Evolutionary conservation across 2,888 invertebrate genomes (phyloP).

Genomic region (Chrysolina haemoptera): DNA sequence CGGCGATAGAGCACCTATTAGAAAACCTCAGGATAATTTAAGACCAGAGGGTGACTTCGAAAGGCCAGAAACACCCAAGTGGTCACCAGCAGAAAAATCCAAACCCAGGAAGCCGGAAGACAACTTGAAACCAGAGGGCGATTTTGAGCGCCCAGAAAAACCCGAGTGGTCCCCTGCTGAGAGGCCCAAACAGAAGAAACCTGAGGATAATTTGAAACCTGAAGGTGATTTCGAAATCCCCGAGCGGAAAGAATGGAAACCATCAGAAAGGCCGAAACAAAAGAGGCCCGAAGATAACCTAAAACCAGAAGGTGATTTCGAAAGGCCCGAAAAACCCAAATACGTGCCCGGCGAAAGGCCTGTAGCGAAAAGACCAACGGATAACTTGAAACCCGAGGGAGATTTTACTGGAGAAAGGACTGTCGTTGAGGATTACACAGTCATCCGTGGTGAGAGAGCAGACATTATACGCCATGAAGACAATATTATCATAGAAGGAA

Average conservation of each 20-base stretch:
- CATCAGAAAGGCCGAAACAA: constrained; percentile 65
- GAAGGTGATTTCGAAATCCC: constrained; percentile 70
- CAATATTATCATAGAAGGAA: constrained; percentile 78
- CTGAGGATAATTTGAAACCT: constrained; percentile 71
- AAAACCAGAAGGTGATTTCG: constrained; percentile 65
- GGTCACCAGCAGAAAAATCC: constrained; percentile 64
- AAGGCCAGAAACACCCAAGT: constrained; percentile 68
- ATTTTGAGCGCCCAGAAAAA: constrained; percentile 70
- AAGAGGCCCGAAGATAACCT: constrained; percentile 67
- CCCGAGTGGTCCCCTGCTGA: constrained; percentile 67
- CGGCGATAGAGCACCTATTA: constrained; percentile 63
- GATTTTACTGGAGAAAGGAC: constrained; percentile 71
- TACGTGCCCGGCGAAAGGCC: constrained; percentile 69
- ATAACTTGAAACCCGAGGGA: constrained; percentile 70
- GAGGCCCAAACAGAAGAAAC: constrained; percentile 65
- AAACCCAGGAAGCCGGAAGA: constrained; percentile 64
- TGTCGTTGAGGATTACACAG: constrained; percentile 74
- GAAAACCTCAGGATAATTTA: constrained; percentile 70
- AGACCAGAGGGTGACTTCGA: constrained; percentile 71
- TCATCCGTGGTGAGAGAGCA: constrained; percentile 76
- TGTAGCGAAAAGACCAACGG: constrained; percentile 67
- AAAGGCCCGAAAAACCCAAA: constrained; percentile 65
- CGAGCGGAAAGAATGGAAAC: constrained; percentile 57
- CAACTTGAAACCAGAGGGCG: constrained; percentile 74
- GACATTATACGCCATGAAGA: constrained; percentile 78